Conservation (phyloP, 92 coral and sea anemone genomes). For the Anthopleura xanthogrammica region DNA sequence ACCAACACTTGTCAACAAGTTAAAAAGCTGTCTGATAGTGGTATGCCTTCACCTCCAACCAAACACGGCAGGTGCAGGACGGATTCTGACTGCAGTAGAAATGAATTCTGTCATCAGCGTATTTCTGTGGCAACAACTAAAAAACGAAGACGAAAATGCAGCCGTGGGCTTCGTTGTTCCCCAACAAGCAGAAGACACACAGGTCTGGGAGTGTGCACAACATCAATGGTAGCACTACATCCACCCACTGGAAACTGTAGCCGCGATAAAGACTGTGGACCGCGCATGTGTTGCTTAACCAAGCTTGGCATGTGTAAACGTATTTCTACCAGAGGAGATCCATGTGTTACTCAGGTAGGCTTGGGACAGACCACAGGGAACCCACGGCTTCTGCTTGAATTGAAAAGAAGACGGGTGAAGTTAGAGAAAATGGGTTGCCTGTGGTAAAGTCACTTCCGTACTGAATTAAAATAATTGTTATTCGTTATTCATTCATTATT, state of each 20-base stretch:
- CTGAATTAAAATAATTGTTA: no score
- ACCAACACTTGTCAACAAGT: conserved; percentile 42
- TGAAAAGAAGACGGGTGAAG: no score
- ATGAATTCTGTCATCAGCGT: conserved; percentile 55
- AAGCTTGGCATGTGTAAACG: conserved; percentile 62
- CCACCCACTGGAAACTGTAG: conserved; percentile 39
- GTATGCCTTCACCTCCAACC: conserved; percentile 12
- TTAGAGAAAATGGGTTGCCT: background rate
- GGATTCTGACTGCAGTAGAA: conserved; percentile 53
- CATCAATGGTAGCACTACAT: background rate
- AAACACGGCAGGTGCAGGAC: conserved; percentile 37
- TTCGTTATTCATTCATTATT: no score
- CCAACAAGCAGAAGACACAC: background rate
- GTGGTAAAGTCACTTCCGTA: background rate
- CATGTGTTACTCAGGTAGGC: conserved; percentile 74
- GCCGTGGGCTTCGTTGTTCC: conserved; percentile 2
- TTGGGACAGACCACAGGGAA: background rate
- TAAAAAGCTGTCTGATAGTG: conserved; percentile 7
- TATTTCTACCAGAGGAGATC: conserved; percentile 51
- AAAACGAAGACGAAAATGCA: conserved; percentile 23
- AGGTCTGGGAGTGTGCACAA: conserved; percentile 11
- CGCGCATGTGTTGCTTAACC: conserved; percentile 62
- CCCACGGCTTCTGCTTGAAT: no score
- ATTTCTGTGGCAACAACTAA: background rate
- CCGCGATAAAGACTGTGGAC: conserved; percentile 60